Percentiles rank a stretch among this genome's conserved stretches.
Conservation (phyloP, 2,888 invertebrate genomes). For the Prosapia bicincta region DNA sequence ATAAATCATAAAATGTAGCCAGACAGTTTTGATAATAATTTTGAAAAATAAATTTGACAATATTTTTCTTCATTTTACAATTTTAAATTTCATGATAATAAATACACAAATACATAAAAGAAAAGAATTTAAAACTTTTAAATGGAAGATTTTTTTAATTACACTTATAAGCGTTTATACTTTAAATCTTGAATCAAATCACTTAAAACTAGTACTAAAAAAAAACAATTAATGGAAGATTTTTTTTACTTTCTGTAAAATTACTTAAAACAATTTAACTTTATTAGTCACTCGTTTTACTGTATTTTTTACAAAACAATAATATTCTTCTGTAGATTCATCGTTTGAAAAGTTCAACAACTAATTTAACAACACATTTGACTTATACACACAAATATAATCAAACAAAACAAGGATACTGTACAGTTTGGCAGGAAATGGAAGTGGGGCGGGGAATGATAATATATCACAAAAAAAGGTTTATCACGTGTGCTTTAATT, state of each 20-base stretch:
- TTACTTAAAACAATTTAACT: not conserved
- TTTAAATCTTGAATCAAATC: not conserved
- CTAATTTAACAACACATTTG: not conserved
- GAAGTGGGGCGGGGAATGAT: not conserved
- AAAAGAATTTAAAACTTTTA: not conserved
- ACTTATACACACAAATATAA: not conserved
- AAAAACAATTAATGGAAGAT: not conserved
- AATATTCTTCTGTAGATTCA: not conserved
- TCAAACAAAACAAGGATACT: not conserved
- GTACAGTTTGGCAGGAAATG: not conserved
- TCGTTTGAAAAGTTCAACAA: not conserved
- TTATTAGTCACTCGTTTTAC: not conserved
- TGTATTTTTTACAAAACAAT: not conserved
- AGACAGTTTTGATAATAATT: too few relatives aligned
- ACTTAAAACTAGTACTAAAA: not conserved
- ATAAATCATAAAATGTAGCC: too few relatives aligned
- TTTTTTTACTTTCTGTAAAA: not conserved
- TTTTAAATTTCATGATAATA: not conserved
- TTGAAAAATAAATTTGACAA: too few relatives aligned
- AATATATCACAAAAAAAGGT: not conserved
- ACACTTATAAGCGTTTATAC: not conserved
- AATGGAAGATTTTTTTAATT: conserved; percentile 3
- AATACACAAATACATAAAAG: not conserved
- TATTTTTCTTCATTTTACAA: too few relatives aligned
- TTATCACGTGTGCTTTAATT: conserved; percentile 60